These are phyloP conservation scores for Dreissena rostriformis DNA, from an alignment of 1,140 invertebrate genomes.

Conservation along the genomic window DNA sequence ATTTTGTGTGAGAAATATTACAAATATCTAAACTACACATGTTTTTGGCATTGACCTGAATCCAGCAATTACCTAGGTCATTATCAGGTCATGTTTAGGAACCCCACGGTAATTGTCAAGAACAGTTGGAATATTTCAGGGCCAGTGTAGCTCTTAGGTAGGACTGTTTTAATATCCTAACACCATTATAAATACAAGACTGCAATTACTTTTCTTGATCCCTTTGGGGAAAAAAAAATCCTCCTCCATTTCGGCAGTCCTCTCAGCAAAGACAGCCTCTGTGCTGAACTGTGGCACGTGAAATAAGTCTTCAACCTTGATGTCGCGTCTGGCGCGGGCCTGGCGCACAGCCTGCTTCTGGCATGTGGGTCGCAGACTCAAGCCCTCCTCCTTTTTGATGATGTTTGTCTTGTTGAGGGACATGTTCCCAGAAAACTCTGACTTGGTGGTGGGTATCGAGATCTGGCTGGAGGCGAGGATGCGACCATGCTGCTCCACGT, in stretches of 20 bases:
- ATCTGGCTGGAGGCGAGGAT: conserved; percentile 14
- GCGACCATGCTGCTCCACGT: conserved; percentile 53
- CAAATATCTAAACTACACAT: no score
- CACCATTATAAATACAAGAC: not conserved
- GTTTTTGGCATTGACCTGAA: no score
- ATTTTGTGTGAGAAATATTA: no score
- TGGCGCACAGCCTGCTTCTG: not conserved
- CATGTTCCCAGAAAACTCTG: not conserved
- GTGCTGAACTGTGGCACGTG: conserved; percentile 48
- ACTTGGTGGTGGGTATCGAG: not conserved
- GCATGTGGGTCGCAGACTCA: not conserved
- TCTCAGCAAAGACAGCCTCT: conserved; percentile 53
- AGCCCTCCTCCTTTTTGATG: not conserved
- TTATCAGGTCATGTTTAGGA: no score
- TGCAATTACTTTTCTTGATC: conserved; percentile 87
- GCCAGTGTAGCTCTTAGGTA: no score
- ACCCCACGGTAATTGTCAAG: no score
- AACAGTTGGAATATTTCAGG: no score
- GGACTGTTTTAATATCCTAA: no score
- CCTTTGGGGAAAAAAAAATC: conserved; percentile 92
- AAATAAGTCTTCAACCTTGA: conserved; percentile 26
- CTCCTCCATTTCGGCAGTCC: conserved; percentile 86
- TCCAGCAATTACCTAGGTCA: no score
- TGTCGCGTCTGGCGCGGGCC: not conserved
- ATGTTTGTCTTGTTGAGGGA: not conserved